phyloP scores from a whole-genome alignment of 2,113 vertebrate species.

The Donacobius atricapilla region DNA sequence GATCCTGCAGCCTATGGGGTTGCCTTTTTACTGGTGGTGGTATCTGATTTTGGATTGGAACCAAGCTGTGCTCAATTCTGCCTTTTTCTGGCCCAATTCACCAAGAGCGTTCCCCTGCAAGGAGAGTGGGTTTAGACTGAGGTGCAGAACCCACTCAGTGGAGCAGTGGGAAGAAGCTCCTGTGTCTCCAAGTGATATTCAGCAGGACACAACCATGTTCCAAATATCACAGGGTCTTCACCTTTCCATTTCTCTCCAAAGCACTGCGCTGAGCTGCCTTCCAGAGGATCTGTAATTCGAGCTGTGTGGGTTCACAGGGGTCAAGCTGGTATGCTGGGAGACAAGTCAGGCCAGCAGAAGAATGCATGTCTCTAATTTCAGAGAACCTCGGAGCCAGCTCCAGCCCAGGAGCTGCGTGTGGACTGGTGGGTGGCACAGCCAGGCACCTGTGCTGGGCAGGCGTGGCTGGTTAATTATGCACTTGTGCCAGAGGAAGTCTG shows the following conservation, averaged over 20 bases:
- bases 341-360: constrained; percentile 6
- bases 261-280: background rate
- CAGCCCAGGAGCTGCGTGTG: background rate
- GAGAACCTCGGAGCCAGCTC: background rate
- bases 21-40: background rate
- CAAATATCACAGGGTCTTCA: background rate
- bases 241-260: background rate
- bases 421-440: background rate
- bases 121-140: background rate
- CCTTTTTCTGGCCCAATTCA: background rate
- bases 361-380: background rate
- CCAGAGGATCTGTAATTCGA: background rate
- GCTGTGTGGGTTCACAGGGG: background rate
- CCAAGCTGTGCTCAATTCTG: background rate
- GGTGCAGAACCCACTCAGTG: background rate
- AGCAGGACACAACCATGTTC: background rate
- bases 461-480: background rate
- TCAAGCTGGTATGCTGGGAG: background rate
- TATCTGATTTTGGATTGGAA: background rate
- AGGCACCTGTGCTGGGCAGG: background rate
- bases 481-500: background rate
- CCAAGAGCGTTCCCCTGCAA: background rate
- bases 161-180: background rate
- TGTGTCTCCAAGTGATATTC: accelerated
- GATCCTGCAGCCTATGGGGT: background rate